Conservation (phyloP, 2,797 vertebrate species). For the Neoniphon sammara region DNA sequence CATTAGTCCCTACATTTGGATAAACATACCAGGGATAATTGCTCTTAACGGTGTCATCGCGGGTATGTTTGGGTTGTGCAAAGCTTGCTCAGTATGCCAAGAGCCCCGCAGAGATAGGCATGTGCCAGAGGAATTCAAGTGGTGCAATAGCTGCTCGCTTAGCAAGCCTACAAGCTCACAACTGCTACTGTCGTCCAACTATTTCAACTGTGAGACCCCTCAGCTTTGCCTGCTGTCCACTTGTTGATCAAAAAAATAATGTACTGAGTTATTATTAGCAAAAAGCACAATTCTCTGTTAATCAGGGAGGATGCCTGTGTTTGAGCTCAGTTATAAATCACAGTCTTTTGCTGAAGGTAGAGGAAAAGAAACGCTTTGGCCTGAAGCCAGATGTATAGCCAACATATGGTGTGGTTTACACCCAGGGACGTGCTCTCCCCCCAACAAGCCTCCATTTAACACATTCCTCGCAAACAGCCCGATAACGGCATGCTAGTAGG, state of each 20-base stretch:
- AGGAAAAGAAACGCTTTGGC: conserved; percentile 18
- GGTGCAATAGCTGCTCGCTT: conserved; percentile 29
- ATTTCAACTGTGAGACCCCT: neutral
- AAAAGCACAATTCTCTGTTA: conserved; percentile 33
- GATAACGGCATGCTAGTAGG: conserved; percentile 54
- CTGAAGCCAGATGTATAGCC: conserved; percentile 41
- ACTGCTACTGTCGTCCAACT: conserved; percentile 28
- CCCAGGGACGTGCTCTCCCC: conserved; percentile 41
- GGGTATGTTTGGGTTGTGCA: conserved; percentile 17
- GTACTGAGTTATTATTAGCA: conserved; percentile 9
- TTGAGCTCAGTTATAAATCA: conserved; percentile 3
- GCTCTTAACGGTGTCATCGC: conserved; percentile 1
- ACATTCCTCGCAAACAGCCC: conserved; percentile 74
- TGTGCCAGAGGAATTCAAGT: conserved; percentile 51
- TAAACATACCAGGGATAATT: conserved; percentile 14
- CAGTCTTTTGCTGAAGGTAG: conserved; percentile 16
- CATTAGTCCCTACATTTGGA: conserved; percentile 26
- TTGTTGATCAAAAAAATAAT: conserved; percentile 16
- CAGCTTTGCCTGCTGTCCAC: neutral
- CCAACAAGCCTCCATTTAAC: conserved; percentile 67
- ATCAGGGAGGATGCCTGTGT: conserved; percentile 24
- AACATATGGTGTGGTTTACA: conserved; percentile 68
- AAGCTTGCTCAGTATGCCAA: conserved; percentile 30
- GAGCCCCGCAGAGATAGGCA: conserved; percentile 63
- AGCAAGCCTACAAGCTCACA: conserved; percentile 10